Evolutionary conservation across 2,888 invertebrate species (phyloP), one percentile per base, ranked within the genome.

Genomic region (Apodemia mormo): DNA sequence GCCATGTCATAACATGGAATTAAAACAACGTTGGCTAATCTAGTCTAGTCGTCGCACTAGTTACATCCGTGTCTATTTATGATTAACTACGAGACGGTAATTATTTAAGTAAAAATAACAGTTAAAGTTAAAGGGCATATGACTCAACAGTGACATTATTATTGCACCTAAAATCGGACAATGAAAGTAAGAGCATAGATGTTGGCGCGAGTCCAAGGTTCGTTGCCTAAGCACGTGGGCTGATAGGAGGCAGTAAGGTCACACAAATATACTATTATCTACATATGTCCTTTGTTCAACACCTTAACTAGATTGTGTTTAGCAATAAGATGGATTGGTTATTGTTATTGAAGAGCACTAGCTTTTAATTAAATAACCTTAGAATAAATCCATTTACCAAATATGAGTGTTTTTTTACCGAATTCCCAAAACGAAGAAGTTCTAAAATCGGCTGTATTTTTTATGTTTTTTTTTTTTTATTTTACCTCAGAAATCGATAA

Each of bases 131-230:
- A 58, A 58, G 58, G 58, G 49, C 49, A 33, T 66, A 10, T 49
- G 30, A 52, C 52, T 66, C 29, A 49, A 29, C 5, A 45, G 52
- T 49, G 66, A 30, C 52, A 33, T 29, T 40, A 37, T 43, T n/a
- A 56, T 40, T 43, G 29, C 49, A 30, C 45, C 45, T 52, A 54
- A 77, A 81, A 82, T 82, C 77, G 86, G 85, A 87, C 87, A 88
- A 88, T 86, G 89, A 89, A 90, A 90, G 89, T 90, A 12, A 58
- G 58, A 58, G 58, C 12, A 83, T 88, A 86, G 80, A 84, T 82
- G 87, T 86, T 86, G 87, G 89, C 86, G 87, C 86, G 81, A 77
- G 79, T 79, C 87, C 89, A 90, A 90, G 87, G 86, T 84, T 79
- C 79, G 61, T 61, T 61, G 61, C 61, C 14, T 30, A 61, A 61